phyloP scores from a whole-genome alignment of 2,797 vertebrate genomes.

The Thalassophryne amazonica region DNA sequence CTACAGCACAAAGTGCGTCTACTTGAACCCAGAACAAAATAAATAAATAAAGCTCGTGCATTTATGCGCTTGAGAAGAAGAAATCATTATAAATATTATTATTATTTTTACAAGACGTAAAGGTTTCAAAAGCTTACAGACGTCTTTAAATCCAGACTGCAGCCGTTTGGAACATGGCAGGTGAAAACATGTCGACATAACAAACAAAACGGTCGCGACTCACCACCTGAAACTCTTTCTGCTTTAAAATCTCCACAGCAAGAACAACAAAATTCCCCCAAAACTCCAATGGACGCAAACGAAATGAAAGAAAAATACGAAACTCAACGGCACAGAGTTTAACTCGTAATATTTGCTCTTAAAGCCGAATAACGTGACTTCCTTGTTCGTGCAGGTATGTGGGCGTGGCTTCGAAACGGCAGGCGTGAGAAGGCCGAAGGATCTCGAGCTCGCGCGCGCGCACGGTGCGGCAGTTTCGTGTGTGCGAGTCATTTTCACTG shows the following conservation, averaged over 20 bases:
- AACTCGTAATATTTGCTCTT: not conserved
- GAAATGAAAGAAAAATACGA: accelerated
- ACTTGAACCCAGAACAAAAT: no score
- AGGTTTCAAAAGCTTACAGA: accelerated
- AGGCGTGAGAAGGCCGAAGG: no score
- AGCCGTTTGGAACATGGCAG: conserved; percentile 5
- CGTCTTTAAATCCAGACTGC: not conserved
- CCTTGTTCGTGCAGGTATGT: conserved; percentile 77
- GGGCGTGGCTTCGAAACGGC: conserved; percentile 58
- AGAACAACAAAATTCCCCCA: not conserved
- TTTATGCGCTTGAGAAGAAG: no score
- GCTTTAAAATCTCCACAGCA: not conserved
- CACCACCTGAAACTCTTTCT: conserved; percentile 43
- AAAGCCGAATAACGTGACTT: conserved; percentile 39
- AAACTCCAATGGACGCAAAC: accelerated
- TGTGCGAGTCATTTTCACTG: no score
- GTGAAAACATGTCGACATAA: conserved; percentile 19
- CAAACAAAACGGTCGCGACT: conserved; percentile 1
- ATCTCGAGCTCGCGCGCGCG: no score
- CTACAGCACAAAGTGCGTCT: no score
- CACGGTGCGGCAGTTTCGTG: no score
- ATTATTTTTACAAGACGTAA: no score
- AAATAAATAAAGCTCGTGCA: no score
- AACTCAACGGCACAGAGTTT: not conserved
- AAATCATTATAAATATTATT: no score